Percentiles rank a stretch among this genome's conserved stretches.
Conservation (phyloP, 2,797 vertebrate genomes). For the Sebastes dallii region DNA sequence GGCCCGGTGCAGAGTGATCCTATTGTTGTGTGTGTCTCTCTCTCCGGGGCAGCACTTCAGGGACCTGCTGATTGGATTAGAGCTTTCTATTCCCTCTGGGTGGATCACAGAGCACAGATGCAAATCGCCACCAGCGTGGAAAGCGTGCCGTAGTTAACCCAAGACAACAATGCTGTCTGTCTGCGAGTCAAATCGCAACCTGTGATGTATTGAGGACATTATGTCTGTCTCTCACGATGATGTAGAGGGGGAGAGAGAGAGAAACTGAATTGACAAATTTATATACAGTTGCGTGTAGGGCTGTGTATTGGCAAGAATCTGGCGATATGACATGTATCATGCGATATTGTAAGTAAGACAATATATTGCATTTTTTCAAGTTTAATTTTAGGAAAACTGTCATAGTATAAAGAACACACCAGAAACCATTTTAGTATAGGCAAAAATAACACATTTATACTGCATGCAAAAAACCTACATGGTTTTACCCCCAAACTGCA, state of each 20-base stretch:
- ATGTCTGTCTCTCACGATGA: conserved; percentile 18
- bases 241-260: background rate
- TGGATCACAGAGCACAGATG: conserved; percentile 92
- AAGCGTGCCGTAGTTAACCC: conserved; percentile 64
- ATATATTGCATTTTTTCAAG: too few relatives aligned
- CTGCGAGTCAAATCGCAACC: conserved; percentile 57
- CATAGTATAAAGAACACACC: too few relatives aligned
- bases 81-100: conserved; percentile 96
- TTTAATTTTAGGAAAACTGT: too few relatives aligned
- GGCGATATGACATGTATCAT: background rate
- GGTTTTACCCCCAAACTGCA: too few relatives aligned
- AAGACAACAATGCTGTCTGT: conserved; percentile 68
- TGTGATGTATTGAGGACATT: conserved; percentile 29
- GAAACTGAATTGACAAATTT: background rate
- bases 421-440: too few relatives aligned
- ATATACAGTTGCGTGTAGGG: background rate
- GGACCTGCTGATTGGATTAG: conserved; percentile 99
- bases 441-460: too few relatives aligned
- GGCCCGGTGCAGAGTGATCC: conserved; percentile 84
- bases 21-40: conserved; percentile 81
- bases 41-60: conserved; percentile 89
- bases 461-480: too few relatives aligned
- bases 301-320: background rate
- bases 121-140: conserved; percentile 80
- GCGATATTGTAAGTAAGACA: too few relatives aligned